These are phyloP conservation scores for Falcaria lacertinaria DNA, from an alignment of 2,888 invertebrate genomes.

Conservation along the genomic window DNA sequence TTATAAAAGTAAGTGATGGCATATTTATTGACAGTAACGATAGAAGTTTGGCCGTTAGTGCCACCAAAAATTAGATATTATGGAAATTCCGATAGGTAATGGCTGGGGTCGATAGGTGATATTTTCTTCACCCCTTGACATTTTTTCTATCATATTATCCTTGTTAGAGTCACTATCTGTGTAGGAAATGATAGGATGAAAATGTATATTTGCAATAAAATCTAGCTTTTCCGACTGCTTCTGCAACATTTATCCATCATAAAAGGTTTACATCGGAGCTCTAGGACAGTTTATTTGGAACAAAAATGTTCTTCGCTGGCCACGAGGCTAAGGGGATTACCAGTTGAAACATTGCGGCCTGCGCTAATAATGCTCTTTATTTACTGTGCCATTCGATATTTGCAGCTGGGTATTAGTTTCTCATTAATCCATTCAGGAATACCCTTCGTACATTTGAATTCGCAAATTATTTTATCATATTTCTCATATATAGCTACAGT, in stretches of 20 bases:
- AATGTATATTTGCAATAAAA: no score
- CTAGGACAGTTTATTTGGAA: slow-evolving; percentile 25
- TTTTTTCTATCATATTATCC: no score
- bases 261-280: slow-evolving; percentile 22
- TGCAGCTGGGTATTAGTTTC: slow-evolving; percentile 7
- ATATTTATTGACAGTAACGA: slow-evolving; percentile 46
- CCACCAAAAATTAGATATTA: slow-evolving; percentile 48
- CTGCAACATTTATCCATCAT: slow-evolving; percentile 19
- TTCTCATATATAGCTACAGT: no score
- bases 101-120: no score
- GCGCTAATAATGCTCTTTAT: slow-evolving; percentile 18
- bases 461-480: no score
- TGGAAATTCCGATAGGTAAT: slow-evolving; percentile 41
- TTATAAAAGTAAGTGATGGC: slow-evolving; percentile 34
- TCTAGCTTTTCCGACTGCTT: background rate
- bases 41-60: slow-evolving; percentile 45
- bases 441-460: slow-evolving; percentile 16
- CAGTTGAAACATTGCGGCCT: slow-evolving; percentile 29
- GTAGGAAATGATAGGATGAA: no score
- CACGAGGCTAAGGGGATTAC: slow-evolving; percentile 30
- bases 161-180: no score
- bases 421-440: slow-evolving; percentile 13
- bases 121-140: no score
- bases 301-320: slow-evolving; percentile 23
- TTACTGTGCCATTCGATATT: slow-evolving; percentile 16